phyloP scores from a whole-genome alignment of 2,797 vertebrate genomes.

The Phaenicophaeus curvirostris region DNA sequence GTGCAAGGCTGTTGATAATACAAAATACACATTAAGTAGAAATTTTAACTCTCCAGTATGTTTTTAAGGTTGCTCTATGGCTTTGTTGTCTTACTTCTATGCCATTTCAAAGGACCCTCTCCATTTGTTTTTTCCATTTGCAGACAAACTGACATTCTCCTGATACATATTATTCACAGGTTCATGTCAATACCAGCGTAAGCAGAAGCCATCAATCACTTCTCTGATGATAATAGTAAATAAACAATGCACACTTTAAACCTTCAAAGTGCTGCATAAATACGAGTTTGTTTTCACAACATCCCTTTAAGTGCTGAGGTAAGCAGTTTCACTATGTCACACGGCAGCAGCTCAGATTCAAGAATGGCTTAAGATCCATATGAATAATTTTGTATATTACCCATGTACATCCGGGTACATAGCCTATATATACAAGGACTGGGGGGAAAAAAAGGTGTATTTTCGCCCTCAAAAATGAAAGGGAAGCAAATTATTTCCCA shows the following conservation, averaged over 20 bases:
- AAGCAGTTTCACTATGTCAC: slow-evolving; percentile 40
- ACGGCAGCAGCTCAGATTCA: neutral
- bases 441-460: neutral
- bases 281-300: slow-evolving; percentile 47
- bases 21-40: neutral
- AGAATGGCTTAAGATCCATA: neutral
- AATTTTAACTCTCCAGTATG: neutral
- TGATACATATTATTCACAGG: slow-evolving; percentile 42
- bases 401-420: neutral
- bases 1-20: neutral
- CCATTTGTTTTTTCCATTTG: slow-evolving; percentile 38
- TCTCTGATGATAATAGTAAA: slow-evolving; percentile 50
- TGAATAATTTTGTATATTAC: no score
- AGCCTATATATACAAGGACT: neutral
- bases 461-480: accelerated
- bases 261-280: slow-evolving; percentile 49
- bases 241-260: slow-evolving; percentile 59
- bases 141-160: slow-evolving; percentile 49
- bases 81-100: slow-evolving; percentile 19
- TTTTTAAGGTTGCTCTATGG: neutral
- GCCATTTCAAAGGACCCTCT: slow-evolving; percentile 37
- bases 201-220: slow-evolving; percentile 54
- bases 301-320: neutral
- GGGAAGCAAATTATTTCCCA: neutral
- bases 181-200: slow-evolving; percentile 46